Percentiles rank a stretch among this genome's conserved stretches.
Conservation (phyloP, 1,140 invertebrate species). For the Chymomyza costata region DNA sequence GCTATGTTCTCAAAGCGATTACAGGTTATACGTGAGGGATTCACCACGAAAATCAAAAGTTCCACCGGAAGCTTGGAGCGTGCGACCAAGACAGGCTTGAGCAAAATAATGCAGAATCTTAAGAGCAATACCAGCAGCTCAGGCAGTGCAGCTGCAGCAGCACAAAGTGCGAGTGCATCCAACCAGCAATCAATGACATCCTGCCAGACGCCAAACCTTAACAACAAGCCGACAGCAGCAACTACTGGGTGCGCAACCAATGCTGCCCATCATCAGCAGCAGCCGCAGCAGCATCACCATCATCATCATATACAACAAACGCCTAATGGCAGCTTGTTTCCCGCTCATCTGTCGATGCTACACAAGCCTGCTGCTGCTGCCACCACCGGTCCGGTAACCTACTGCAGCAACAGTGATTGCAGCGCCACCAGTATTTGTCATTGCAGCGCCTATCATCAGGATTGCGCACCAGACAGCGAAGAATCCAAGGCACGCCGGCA, state of each 20-base stretch:
- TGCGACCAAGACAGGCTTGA: conserved; percentile 85
- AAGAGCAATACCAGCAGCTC: conserved; percentile 75
- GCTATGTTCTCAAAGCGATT: conserved; percentile 84
- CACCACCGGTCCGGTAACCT: conserved; percentile 50
- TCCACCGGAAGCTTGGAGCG: conserved; percentile 88
- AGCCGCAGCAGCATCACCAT: conserved; percentile 46
- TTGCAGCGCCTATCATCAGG: conserved; percentile 66
- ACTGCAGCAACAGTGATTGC: conserved; percentile 59
- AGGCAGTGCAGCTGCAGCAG: conserved; percentile 1
- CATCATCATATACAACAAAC: conserved; percentile 41
- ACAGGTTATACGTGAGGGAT: conserved; percentile 88
- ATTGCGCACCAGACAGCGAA: conserved; percentile 43
- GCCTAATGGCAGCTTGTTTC: conserved; percentile 6
- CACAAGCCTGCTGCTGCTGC: conserved; percentile 8
- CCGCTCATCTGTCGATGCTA: conserved; percentile 7
- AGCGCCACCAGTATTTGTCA: conserved; percentile 45
- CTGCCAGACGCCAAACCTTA: conserved; percentile 31
- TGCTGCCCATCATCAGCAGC: conserved; percentile 7
- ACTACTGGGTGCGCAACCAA: conserved; percentile 9
- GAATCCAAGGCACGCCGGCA: conserved; percentile 77
- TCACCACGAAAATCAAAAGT: conserved; percentile 86
- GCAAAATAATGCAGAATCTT: conserved; percentile 85
- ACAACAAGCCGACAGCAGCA: conserved; percentile 22
- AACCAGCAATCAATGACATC: too few species aligned
- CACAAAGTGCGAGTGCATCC: conserved; percentile 15